A percentile compares a stretch with the other conserved stretches of the same genome.
These are phyloP conservation scores for Drymodes brunneopygia DNA, from an alignment of 2,113 vertebrate genomes.

Conservation along the genomic window DNA sequence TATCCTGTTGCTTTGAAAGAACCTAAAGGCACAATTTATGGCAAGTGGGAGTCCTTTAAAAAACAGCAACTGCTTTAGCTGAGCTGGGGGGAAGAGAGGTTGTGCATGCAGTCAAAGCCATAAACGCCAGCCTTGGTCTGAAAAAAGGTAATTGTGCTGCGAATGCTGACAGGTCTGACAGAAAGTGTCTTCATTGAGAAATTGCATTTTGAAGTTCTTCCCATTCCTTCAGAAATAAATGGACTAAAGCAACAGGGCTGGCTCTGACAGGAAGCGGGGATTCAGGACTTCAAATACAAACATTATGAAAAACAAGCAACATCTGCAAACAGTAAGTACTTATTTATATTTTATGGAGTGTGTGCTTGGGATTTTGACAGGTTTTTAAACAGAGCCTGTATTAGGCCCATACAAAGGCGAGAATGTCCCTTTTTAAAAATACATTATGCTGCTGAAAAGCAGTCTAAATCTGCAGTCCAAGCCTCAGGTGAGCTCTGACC, in stretches of 20 bases:
- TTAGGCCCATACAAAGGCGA: slow-evolving; percentile 74
- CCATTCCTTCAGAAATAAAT: slow-evolving; percentile 66
- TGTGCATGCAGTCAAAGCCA: neutral
- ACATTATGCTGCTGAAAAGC: slow-evolving; percentile 67
- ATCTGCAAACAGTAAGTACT: slow-evolving; percentile 83
- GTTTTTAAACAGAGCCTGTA: slow-evolving; percentile 75
- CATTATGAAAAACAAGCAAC: slow-evolving; percentile 82
- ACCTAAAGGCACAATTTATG: slow-evolving; percentile 21
- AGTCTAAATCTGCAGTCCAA: slow-evolving; percentile 61
- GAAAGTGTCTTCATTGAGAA: slow-evolving; percentile 77
- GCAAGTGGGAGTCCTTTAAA: slow-evolving; percentile 6
- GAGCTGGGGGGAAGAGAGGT: neutral
- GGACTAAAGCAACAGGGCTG: slow-evolving; percentile 63
- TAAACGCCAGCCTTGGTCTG: slow-evolving; percentile 25
- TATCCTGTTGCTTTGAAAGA: slow-evolving; percentile 2
- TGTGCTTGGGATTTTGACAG: slow-evolving; percentile 79
- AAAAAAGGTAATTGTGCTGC: slow-evolving; percentile 66
- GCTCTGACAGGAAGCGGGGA: slow-evolving; percentile 72
- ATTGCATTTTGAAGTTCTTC: slow-evolving; percentile 64
- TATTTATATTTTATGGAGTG: slow-evolving; percentile 85
- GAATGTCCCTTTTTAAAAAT: slow-evolving; percentile 79
- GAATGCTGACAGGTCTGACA: slow-evolving; percentile 63
- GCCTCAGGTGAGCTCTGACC: slow-evolving; percentile 88
- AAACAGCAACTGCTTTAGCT: neutral
- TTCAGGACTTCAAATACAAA: slow-evolving; percentile 77